Conservation (phyloP, 2,113 vertebrate genomes). For the Puffinus mauretanicus region DNA sequence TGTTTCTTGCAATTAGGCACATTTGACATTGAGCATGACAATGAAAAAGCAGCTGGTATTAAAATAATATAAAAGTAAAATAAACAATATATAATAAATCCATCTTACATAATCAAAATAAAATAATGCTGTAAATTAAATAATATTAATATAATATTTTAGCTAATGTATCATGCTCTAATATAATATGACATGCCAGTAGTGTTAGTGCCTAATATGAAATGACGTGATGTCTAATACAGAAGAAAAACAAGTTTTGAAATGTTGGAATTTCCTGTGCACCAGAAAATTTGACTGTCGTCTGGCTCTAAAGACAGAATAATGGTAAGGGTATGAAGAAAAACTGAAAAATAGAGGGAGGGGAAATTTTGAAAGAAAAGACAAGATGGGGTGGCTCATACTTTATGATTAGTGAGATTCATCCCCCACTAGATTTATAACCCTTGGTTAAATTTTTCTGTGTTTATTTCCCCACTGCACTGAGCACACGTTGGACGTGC, state of each 20-base stretch:
- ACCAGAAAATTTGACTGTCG: not conserved
- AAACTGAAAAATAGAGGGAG: not conserved
- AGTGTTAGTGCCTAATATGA: not conserved
- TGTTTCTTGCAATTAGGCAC: not conserved
- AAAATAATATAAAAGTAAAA: not conserved
- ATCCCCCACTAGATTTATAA: not conserved
- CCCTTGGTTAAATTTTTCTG: not conserved
- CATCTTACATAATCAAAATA: not conserved
- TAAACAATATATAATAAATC: not conserved
- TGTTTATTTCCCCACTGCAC: not conserved
- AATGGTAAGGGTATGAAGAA: not conserved
- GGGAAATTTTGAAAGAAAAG: not conserved
- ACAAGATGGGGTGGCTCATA: not conserved
- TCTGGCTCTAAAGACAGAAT: not conserved
- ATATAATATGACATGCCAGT: not conserved
- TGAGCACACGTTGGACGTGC: accelerated
- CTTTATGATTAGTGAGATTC: not conserved
- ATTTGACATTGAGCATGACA: not conserved
- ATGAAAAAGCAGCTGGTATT: not conserved
- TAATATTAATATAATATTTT: not conserved
- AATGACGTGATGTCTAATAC: constrained; percentile 24
- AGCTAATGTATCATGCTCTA: not conserved
- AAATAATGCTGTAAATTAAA: not conserved
- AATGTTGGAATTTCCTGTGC: constrained; percentile 30
- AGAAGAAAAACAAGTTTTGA: constrained; percentile 34